Evolutionary conservation across 2,113 vertebrate species (phyloP).

Genomic region (Carassius gibelio): DNA sequence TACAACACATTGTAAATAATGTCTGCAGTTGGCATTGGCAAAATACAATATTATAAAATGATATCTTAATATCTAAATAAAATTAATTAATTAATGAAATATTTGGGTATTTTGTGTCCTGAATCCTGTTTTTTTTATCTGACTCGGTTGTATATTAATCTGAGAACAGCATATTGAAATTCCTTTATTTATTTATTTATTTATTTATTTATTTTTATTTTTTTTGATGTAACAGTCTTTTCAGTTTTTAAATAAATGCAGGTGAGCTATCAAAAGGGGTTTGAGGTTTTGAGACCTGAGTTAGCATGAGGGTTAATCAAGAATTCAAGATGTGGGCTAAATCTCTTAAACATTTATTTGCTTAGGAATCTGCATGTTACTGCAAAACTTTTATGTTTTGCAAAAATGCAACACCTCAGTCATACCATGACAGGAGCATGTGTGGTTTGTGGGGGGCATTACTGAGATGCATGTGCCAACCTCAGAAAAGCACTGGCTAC

Average conservation of each 20-base stretch:
- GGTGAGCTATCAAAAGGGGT: neutral
- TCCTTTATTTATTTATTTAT: neutral
- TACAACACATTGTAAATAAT: too few species aligned
- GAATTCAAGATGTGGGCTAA: neutral
- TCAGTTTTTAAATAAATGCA: neutral
- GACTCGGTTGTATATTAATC: neutral
- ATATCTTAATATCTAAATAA: neutral
- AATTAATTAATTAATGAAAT: neutral
- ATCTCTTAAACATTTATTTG: neutral
- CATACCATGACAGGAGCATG: neutral
- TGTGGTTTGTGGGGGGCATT: slow-evolving; percentile 4
- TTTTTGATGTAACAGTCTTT: neutral
- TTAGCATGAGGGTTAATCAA: neutral
- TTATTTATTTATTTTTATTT: neutral
- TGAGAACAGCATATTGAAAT: neutral
- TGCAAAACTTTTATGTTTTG: neutral
- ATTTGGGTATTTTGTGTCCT: neutral
- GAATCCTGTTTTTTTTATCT: neutral
- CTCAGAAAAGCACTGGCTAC: slow-evolving; percentile 10
- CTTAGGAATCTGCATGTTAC: neutral
- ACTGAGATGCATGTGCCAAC: slow-evolving; percentile 1
- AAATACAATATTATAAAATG: too few species aligned
- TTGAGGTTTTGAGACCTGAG: neutral
- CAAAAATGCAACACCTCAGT: neutral
- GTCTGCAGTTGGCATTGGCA: too few species aligned